Evolutionary conservation across 2,888 invertebrate species (phyloP), one percentile per base, ranked within the genome.

Genomic region (Plebejus anna): DNA sequence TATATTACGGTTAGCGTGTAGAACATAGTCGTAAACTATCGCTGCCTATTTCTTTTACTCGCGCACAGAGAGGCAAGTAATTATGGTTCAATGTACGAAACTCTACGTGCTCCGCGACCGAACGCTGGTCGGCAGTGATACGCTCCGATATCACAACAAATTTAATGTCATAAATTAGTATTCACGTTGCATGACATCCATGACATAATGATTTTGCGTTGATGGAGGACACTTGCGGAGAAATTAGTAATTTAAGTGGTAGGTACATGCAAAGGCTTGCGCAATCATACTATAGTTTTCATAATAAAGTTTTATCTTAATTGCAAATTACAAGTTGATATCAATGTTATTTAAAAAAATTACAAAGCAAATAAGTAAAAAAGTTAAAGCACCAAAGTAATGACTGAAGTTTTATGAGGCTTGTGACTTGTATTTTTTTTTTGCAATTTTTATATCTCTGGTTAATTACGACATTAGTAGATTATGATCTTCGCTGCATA

Each of bases 121-220:
- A 6, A 22, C 59, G 22, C 7, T 59, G 22, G 7, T 59, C 4
- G n/a, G 22, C 22, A 4, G 22, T 59, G 66, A 28, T 36, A 77
- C 79, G 75, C 77, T 77, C 75, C 76, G 76, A 77, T 57, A 77
- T 76, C 76, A 78, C 70, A 70, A 77, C 84, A 88, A 88, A 89
- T 89, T 89, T 86, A 87, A 89, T 90, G 85, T 79, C 82, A 84
- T 86, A 88, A 91, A 87, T 86, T 92, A 55, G 55, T 55, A 92
- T 92, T 90, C 92, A 90, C 84, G 84, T 84, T 80, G 82, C 88
- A 87, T 88, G 73, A 82, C 84, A 81, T 84, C 85, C 51, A 47
- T 4, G 47, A 70, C 75, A 70, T 76, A 83, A 87, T 84, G 84
- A 85, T 84, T 85, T 81, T 85, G 87, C 88, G 86, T 87, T 86